Evolutionary conservation across 92 coral and sea anemone genomes (phyloP).

Genomic region (Epizoanthus stellaris): DNA sequence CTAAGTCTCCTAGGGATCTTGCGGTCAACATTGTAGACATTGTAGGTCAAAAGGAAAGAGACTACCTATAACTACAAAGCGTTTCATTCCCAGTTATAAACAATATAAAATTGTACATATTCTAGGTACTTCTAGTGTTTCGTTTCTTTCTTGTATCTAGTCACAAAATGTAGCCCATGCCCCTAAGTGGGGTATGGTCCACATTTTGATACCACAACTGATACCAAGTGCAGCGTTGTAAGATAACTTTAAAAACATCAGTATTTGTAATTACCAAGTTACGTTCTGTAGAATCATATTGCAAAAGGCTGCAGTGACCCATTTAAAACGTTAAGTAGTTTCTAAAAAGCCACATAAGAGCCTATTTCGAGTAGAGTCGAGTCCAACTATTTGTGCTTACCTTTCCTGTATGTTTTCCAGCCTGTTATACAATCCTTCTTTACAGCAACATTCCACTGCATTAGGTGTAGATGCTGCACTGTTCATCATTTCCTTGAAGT

Average conservation of each 20-base stretch:
- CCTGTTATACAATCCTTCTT: constrained; percentile 89
- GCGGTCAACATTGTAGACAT: no score
- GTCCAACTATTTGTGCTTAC: constrained; percentile 34
- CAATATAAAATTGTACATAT: background rate
- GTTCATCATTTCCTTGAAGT: constrained; percentile 92
- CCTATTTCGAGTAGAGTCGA: background rate
- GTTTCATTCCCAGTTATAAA: background rate
- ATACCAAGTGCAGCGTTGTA: no score
- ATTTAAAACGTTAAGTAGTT: background rate
- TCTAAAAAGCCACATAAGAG: background rate
- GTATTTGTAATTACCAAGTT: background rate
- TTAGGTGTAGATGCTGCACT: constrained; percentile 93
- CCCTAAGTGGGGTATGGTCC: no score
- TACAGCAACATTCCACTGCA: constrained; percentile 93
- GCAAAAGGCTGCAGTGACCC: background rate
- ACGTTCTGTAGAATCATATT: background rate
- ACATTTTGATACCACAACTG: no score
- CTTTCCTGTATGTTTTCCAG: constrained; percentile 97
- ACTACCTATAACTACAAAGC: background rate
- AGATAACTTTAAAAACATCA: no score
- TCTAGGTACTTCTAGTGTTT: background rate
- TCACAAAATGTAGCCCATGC: no score
- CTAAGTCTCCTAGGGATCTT: no score
- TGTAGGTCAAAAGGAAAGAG: background rate
- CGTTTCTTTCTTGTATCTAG: background rate